Evolutionary conservation across 2,888 invertebrate species (phyloP).

Genomic region (Geotrupes spiniger): DNA sequence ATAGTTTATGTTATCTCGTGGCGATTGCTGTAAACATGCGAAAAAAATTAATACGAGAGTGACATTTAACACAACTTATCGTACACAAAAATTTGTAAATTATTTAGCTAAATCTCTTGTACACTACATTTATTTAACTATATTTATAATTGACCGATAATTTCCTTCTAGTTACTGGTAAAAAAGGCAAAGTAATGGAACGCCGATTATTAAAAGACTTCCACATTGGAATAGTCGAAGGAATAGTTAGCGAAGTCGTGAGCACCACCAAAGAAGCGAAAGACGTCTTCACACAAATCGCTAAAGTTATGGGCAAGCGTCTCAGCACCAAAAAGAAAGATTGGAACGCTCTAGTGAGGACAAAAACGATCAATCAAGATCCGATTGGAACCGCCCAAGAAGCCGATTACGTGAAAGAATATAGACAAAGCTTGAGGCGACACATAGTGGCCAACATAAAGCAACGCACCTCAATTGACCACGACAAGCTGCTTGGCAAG

Average conservation of each 20-base stretch:
- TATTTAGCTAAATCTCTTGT: too few relatives aligned
- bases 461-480: slow-evolving; percentile 65
- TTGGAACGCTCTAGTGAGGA: slow-evolving; percentile 81
- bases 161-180: slow-evolving; percentile 71
- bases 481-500: slow-evolving; percentile 68
- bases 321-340: slow-evolving; percentile 62
- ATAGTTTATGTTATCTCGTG: too few relatives aligned
- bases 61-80: too few relatives aligned
- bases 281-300: slow-evolving; percentile 81
- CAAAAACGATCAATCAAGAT: slow-evolving; percentile 65
- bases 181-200: slow-evolving; percentile 84
- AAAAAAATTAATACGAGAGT: too few relatives aligned
- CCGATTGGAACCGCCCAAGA: slow-evolving; percentile 78
- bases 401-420: slow-evolving; percentile 59
- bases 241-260: slow-evolving; percentile 70
- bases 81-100: too few relatives aligned
- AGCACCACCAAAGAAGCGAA: slow-evolving; percentile 65
- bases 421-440: slow-evolving; percentile 70
- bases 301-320: slow-evolving; percentile 70
- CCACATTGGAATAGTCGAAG: slow-evolving; percentile 86
- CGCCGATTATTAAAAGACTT: slow-evolving; percentile 83
- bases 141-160: too few relatives aligned
- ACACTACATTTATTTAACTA: too few relatives aligned
- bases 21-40: too few relatives aligned
- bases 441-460: slow-evolving; percentile 66